Conservation (phyloP, 2,113 vertebrate species). For the Euleptes europaea region DNA sequence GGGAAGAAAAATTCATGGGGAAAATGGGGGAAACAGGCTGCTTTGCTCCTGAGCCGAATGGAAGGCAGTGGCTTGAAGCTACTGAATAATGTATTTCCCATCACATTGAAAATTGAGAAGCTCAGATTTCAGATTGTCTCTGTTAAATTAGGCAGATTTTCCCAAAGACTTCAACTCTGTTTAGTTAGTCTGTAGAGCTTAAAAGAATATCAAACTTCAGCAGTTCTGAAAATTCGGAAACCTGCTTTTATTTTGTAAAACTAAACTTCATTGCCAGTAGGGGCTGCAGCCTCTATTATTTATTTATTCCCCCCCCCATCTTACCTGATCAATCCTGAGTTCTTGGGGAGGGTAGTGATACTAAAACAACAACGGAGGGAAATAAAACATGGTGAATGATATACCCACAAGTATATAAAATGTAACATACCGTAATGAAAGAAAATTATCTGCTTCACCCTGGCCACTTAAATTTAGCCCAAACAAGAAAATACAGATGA, state of each 20-base stretch:
- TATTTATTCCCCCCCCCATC: not conserved
- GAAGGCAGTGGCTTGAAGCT: not conserved
- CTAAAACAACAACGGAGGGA: not conserved
- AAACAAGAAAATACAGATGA: no score
- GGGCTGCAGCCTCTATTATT: not conserved
- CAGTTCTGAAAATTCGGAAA: not conserved
- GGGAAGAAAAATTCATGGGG: not conserved
- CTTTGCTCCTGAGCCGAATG: not conserved
- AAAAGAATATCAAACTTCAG: not conserved
- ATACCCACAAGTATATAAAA: not conserved
- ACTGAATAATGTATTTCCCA: conserved; percentile 6
- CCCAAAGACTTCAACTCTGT: not conserved
- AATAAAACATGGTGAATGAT: not conserved
- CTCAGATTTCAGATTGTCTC: not conserved
- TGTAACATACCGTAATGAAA: not conserved
- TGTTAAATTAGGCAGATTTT: not conserved
- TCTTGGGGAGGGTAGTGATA: not conserved
- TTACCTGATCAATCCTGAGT: not conserved
- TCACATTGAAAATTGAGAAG: not conserved
- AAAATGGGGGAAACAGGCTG: not conserved
- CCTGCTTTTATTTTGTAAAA: not conserved
- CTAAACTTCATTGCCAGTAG: not conserved
- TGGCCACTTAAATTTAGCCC: no score
- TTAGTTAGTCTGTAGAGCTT: not conserved
- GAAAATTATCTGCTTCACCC: not conserved